Evolutionary conservation across 2,888 invertebrate species (phyloP).

Genomic region (Imbricaverruca yamaguchii): DNA sequence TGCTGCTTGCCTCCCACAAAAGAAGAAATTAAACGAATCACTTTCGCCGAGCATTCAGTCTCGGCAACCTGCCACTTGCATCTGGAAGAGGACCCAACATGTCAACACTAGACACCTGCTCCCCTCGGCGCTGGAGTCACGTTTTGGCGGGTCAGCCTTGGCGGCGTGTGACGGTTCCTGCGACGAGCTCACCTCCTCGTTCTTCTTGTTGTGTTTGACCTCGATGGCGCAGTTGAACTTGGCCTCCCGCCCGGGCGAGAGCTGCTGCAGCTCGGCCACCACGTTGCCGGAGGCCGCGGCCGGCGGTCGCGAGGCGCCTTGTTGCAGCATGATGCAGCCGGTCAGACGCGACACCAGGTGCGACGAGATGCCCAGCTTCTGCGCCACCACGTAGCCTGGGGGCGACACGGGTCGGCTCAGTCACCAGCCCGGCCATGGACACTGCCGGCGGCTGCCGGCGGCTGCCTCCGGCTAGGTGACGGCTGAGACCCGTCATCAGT

Average conservation of each 20-base stretch:
- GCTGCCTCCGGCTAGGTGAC: background rate
- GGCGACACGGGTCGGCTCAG: slow-evolving; percentile 24
- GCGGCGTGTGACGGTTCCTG: too few species aligned
- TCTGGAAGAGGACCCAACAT: too few species aligned
- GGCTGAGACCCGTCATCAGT: slow-evolving; percentile 24
- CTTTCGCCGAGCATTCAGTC: too few species aligned
- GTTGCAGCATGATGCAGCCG: slow-evolving; percentile 63
- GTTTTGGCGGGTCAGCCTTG: too few species aligned
- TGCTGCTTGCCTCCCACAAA: too few species aligned
- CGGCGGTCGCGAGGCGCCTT: slow-evolving; percentile 21
- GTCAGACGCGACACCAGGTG: slow-evolving; percentile 76
- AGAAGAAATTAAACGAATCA: too few species aligned
- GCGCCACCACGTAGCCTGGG: slow-evolving; percentile 40
- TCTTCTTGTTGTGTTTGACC: slow-evolving; percentile 75
- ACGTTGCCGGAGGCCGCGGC: background rate
- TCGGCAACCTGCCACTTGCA: too few species aligned
- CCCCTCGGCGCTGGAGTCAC: too few species aligned
- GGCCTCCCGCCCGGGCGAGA: slow-evolving; percentile 30
- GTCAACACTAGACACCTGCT: too few species aligned
- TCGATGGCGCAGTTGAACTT: slow-evolving; percentile 77
- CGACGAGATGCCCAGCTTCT: slow-evolving; percentile 49
- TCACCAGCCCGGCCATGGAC: background rate
- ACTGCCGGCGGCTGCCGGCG: background rate
- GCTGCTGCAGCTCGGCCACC: slow-evolving; percentile 27
- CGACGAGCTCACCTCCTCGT: slow-evolving; percentile 51